Percentiles rank a stretch among this genome's conserved stretches.
These are phyloP conservation scores for Bolborhynchus lineola DNA, from an alignment of 2,113 vertebrate species.

Conservation along the genomic window DNA sequence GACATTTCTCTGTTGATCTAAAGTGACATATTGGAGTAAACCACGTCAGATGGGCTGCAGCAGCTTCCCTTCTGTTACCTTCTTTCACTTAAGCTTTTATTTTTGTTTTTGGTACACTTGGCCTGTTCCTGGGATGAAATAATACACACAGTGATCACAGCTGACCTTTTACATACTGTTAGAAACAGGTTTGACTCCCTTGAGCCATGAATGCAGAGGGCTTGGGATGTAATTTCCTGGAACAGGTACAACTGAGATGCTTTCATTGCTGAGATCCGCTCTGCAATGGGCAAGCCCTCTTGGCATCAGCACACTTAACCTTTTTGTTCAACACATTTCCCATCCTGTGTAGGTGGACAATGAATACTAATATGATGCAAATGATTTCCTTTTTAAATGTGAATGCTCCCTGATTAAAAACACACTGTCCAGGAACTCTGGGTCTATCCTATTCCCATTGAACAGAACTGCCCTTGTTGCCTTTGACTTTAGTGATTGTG, in stretches of 20 bases:
- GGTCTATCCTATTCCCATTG: not conserved
- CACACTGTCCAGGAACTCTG: not conserved
- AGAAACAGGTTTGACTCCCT: not conserved
- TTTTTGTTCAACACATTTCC: conserved; percentile 6
- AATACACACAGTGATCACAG: not conserved
- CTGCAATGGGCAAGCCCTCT: not conserved
- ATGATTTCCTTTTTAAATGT: not conserved
- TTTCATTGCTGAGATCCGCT: not conserved
- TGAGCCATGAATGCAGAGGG: not conserved
- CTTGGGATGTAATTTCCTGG: not conserved
- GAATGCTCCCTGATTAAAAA: conserved; percentile 14
- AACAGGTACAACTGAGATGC: not conserved
- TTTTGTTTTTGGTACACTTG: not conserved
- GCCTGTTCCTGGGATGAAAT: not conserved
- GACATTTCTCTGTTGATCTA: not conserved
- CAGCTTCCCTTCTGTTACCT: not conserved
- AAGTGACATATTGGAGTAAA: not conserved
- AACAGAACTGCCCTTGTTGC: not conserved
- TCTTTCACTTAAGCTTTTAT: not conserved
- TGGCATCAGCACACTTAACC: conserved; percentile 2
- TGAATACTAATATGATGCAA: conserved; percentile 18
- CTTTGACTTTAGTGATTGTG: not conserved
- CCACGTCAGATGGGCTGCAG: not conserved
- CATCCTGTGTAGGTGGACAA: conserved; percentile 45
- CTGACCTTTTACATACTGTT: not conserved